Evolutionary conservation across 2,797 vertebrate species (phyloP), one percentile per base, ranked within the genome.

Genomic region (Lacerta agilis): DNA sequence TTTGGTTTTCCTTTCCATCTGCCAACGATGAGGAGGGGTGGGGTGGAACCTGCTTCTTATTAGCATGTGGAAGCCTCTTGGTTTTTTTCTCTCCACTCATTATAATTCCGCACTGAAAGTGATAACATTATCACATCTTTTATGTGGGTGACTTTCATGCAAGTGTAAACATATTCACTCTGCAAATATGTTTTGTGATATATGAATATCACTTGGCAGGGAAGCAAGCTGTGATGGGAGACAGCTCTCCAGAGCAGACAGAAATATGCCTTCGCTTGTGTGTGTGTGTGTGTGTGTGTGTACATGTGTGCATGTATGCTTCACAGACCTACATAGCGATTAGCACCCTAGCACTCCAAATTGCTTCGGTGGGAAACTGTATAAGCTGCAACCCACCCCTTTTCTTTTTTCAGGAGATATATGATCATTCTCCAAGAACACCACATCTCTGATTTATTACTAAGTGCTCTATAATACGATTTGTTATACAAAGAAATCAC

Each of bases 121-220:
- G 87, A 89, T 89, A 89, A 89, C 83, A 81, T 89, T 89, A 89
- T 89, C 87, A 89, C 87, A 89, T 89, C 78, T 89, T 89, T 89
- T 89, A 85, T 85, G 87, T 89, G 87, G 87, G 87, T 89, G 83
- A 89, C 67, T 89, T 89, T 85, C 33, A 43, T 89, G 87, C 87
- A 89, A 89, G 87, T 89, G 87, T 76, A 89, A 88, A 58, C 72
- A 73, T 81, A 85, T 91, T 69, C 80, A 79, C 72, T 4, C 79
- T 75, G 72, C 29, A 86, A 85, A 69, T 88, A n/a, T 91, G n/a
- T 90, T 83, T 87, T 87, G 79, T 72, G 49, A 82, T 84, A 55
- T 1, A 82, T 82, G 86, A 61, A 86, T 84, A 83, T 64, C 61
- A 88, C 72, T 75, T 61, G 15, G 38, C 33, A 85, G 83, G 72